Evolutionary conservation across 1,140 invertebrate genomes (phyloP).

Genomic region (Ganaspis sp.): DNA sequence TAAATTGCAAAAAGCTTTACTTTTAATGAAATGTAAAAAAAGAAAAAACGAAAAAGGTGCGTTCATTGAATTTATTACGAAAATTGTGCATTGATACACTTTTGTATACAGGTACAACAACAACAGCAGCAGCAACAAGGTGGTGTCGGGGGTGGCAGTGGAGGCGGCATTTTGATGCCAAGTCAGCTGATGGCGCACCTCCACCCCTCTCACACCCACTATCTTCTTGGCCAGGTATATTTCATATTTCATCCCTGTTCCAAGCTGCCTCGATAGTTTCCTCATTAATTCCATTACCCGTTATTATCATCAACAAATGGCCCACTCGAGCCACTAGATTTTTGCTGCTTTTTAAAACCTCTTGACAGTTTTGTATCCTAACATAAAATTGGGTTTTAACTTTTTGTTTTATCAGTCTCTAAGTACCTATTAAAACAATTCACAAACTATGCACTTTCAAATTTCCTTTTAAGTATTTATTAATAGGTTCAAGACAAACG

Average conservation of each 20-base stretch:
- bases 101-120: constrained; percentile 71
- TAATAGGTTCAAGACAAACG: too few species aligned
- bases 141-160: constrained; percentile 61
- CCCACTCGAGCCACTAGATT: neutral
- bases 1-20: too few species aligned
- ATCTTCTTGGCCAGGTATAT: constrained; percentile 67
- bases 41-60: too few species aligned
- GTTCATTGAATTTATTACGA: too few species aligned
- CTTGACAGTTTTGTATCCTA: neutral
- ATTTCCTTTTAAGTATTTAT: too few species aligned
- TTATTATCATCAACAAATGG: neutral
- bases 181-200: constrained; percentile 73
- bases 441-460: too few species aligned
- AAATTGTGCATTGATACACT: constrained; percentile 21
- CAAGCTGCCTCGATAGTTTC: constrained; percentile 24
- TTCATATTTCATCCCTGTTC: constrained; percentile 20
- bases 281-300: neutral
- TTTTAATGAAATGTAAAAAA: too few species aligned
- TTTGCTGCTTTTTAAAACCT: neutral
- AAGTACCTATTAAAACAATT: too few species aligned
- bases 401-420: neutral
- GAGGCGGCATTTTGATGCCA: constrained; percentile 64
- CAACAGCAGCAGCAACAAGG: constrained; percentile 69
- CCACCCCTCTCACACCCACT: constrained; percentile 67
- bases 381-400: neutral